Percentiles rank a stretch among this genome's conserved stretches.
Evolutionary conservation across 2,797 vertebrate species (phyloP).

Genomic region (Acrossocheilus fasciatus): DNA sequence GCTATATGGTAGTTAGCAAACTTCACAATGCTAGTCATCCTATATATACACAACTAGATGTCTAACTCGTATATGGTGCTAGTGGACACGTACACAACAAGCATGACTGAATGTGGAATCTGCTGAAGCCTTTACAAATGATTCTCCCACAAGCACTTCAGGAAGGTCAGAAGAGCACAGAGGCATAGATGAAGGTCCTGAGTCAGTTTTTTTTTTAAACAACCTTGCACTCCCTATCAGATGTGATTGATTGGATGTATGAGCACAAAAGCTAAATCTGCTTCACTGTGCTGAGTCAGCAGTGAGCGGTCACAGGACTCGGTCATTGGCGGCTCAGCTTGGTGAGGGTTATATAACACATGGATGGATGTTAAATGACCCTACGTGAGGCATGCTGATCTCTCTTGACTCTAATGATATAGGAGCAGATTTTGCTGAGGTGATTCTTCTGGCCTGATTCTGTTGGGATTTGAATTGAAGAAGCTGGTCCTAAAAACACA

Average conservation of each 20-base stretch:
- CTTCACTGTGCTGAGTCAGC: constrained; percentile 43
- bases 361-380: neutral
- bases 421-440: neutral
- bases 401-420: neutral
- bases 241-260: constrained; percentile 45
- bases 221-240: constrained; percentile 12
- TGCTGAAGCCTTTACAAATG: constrained; percentile 16
- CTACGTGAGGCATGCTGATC: neutral
- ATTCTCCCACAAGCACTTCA: neutral
- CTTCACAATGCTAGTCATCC: constrained; percentile 4
- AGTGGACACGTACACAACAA: constrained; percentile 8
- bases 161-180: constrained; percentile 28
- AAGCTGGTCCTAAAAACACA: constrained; percentile 11
- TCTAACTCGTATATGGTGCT: neutral
- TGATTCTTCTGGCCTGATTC: neutral
- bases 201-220: constrained; percentile 27
- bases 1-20: neutral
- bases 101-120: constrained; percentile 13
- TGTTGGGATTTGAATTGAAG: neutral
- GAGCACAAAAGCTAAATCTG: constrained; percentile 27
- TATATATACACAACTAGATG: constrained; percentile 25
- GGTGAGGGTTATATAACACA: constrained; percentile 18
- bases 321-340: constrained; percentile 44
- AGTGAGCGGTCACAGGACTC: constrained; percentile 44
- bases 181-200: constrained; percentile 33